Percentiles rank a stretch among this genome's conserved stretches.
These are phyloP conservation scores for Enteromius thamalakanensis DNA, from an alignment of 2,797 vertebrate species.

Conservation along the genomic window DNA sequence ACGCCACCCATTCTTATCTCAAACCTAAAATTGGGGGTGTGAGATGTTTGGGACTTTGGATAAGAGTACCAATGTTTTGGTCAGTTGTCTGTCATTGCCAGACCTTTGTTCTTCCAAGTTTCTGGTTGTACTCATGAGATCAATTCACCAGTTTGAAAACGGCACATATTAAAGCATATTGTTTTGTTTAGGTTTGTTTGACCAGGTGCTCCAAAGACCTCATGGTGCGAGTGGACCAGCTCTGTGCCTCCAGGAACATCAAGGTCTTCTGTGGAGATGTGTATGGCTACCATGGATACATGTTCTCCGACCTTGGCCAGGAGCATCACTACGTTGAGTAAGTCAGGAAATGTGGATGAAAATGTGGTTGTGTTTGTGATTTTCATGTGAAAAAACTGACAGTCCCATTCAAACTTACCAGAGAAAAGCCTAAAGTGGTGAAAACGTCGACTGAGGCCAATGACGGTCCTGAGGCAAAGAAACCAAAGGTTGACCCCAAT, in stretches of 20 bases:
- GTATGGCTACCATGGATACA: conserved; percentile 92
- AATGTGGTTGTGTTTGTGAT: background rate
- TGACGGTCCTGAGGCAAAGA: conserved; percentile 88
- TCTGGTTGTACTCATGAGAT: background rate
- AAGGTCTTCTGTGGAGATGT: conserved; percentile 93
- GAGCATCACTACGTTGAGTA: conserved; percentile 93
- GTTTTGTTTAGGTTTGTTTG: conserved; percentile 83
- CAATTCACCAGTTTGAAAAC: background rate
- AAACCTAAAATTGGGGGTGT: conserved; percentile 55
- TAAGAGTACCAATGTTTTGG: conserved; percentile 63
- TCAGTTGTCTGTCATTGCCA: conserved; percentile 49
- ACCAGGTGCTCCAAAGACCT: conserved; percentile 88
- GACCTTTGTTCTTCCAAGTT: background rate
- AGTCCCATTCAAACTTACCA: conserved; percentile 56
- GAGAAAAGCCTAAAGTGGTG: conserved; percentile 87
- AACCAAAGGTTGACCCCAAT: conserved; percentile 81
- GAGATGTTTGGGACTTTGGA: conserved; percentile 61
- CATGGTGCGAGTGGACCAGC: conserved; percentile 85
- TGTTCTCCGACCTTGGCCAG: conserved; percentile 88
- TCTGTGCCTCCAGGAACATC: conserved; percentile 83
- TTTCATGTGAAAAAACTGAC: background rate
- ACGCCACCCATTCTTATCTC: conserved; percentile 63
- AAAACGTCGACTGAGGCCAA: conserved; percentile 76
- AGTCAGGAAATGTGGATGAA: conserved; percentile 61
- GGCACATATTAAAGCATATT: background rate